Evolutionary conservation across 1,140 invertebrate species (phyloP).

Genomic region (Ceratosolen fusciceps): DNA sequence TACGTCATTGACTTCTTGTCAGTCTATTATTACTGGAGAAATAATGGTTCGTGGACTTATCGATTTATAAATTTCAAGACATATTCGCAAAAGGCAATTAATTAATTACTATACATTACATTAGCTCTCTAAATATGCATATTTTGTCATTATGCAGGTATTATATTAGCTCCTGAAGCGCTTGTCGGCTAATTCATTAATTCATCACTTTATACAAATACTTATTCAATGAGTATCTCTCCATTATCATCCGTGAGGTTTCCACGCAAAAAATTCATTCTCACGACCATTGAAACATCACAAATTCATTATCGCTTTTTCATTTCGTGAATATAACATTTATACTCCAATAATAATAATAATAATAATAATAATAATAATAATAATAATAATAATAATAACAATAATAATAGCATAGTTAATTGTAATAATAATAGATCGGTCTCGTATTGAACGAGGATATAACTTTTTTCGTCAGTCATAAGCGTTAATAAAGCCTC

Average conservation of each 20-base stretch:
- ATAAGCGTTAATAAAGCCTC: conserved; percentile 50
- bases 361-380: no score
- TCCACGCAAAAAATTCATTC: conserved; percentile 40
- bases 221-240: conserved; percentile 12
- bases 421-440: conserved; percentile 37
- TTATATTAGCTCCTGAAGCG: conserved; percentile 48
- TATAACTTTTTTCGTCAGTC: conserved; percentile 39
- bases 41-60: conserved; percentile 45
- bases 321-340: conserved; percentile 26
- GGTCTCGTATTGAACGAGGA: conserved; percentile 30
- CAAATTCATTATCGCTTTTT: no score
- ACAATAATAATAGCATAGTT: no score
- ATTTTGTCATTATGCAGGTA: conserved; percentile 46
- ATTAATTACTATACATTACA: conserved; percentile 42
- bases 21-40: conserved; percentile 17
- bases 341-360: no score
- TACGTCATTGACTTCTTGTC: conserved; percentile 22
- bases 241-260: conserved; percentile 21
- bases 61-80: conserved; percentile 47
- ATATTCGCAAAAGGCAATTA: conserved; percentile 48
- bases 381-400: no score
- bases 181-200: no score
- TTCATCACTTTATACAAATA: conserved; percentile 47
- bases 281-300: not conserved
- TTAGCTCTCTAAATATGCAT: conserved; percentile 36